phyloP scores from a whole-genome alignment of 2,797 vertebrate species.

The Anguilla anguilla region DNA sequence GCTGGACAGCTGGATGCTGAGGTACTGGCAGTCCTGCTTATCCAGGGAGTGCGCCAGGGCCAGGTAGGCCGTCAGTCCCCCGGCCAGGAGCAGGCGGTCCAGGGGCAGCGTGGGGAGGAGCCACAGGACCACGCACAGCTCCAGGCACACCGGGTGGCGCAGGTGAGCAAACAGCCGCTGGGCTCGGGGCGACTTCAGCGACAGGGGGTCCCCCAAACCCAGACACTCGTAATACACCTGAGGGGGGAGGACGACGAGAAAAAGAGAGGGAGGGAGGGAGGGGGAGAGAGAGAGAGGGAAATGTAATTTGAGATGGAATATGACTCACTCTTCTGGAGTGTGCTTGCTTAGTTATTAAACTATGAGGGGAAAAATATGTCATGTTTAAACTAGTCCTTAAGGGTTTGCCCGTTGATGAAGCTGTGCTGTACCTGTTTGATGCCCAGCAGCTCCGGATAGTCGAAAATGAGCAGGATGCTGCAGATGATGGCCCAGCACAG shows the following conservation, averaged over 20 bases:
- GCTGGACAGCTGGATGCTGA: slow-evolving; percentile 75
- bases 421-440: slow-evolving; percentile 81
- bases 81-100: slow-evolving; percentile 83
- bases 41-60: slow-evolving; percentile 83
- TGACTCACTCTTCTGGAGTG: background rate
- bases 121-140: slow-evolving; percentile 85
- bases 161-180: slow-evolving; percentile 84
- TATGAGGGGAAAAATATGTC: no score
- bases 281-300: background rate
- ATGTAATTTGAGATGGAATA: background rate
- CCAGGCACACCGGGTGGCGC: slow-evolving; percentile 86
- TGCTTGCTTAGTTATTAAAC: no score
- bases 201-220: slow-evolving; percentile 80
- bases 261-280: background rate
- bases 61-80: slow-evolving; percentile 78
- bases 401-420: background rate
- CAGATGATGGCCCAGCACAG: slow-evolving; percentile 89
- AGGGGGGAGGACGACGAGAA: background rate
- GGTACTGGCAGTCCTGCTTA: slow-evolving; percentile 81
- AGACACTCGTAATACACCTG: slow-evolving; percentile 87
- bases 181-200: slow-evolving; percentile 73
- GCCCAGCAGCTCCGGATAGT: slow-evolving; percentile 87
- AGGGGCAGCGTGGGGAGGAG: slow-evolving; percentile 81
- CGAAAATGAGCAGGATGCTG: slow-evolving; percentile 87
- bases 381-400: no score